A percentile compares a stretch with the other conserved stretches of the same genome.
Conservation (phyloP, 2,113 vertebrate species). For the Plestiodon gilberti region DNA sequence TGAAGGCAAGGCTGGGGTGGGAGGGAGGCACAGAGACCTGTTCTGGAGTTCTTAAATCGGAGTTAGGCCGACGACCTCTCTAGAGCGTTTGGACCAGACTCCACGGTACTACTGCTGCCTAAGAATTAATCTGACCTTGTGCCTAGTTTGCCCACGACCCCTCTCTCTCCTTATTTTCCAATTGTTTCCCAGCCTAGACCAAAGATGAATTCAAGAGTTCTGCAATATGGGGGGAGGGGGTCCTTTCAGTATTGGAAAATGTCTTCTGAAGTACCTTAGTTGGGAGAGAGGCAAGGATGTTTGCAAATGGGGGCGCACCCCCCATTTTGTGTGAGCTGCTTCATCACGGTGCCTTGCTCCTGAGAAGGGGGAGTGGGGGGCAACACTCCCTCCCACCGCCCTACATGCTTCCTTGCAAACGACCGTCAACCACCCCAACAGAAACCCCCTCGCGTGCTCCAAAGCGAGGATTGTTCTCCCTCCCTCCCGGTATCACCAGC, state of each 20-base stretch:
- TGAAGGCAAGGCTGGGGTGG: background rate
- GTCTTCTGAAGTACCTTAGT: background rate
- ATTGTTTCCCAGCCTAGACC: too few relatives aligned
- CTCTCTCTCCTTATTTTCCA: background rate
- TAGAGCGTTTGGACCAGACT: too few relatives aligned
- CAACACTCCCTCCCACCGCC: rapidly evolving
- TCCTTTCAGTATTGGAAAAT: background rate
- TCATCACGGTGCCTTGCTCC: background rate
- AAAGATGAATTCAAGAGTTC: background rate
- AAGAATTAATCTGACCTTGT: too few relatives aligned
- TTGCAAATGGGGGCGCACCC: too few relatives aligned
- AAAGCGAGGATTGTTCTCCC: too few relatives aligned
- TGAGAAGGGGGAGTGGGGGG: background rate
- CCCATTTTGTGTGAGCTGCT: too few relatives aligned
- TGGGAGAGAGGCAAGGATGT: background rate
- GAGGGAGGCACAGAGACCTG: background rate
- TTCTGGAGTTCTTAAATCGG: background rate
- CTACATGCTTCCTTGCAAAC: background rate
- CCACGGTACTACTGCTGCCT: too few relatives aligned
- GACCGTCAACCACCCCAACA: background rate
- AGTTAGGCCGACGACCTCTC: background rate
- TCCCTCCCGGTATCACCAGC: too few relatives aligned
- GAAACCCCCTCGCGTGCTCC: background rate
- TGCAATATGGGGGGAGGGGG: too few relatives aligned
- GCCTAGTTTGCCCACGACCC: background rate